Conservation (phyloP, 2,797 vertebrate genomes). For the Takifugu ocellatus region DNA sequence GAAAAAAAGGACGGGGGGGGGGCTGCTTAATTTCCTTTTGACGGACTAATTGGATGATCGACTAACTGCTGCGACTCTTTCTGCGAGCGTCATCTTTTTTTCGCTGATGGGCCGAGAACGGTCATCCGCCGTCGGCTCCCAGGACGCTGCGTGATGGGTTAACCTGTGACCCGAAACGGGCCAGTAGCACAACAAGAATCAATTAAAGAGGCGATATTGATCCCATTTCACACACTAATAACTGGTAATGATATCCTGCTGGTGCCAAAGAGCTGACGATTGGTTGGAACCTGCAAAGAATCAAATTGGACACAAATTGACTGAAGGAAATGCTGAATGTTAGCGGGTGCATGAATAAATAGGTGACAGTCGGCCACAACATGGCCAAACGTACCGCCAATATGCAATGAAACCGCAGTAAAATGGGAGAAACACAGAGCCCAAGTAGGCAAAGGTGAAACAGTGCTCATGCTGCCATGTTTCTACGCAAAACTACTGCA, state of each 20-base stretch:
- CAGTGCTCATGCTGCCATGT: background rate
- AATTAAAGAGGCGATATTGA: background rate
- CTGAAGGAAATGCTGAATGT: no score
- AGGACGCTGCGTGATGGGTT: slow-evolving; percentile 1
- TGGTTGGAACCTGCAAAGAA: no score
- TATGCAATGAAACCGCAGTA: no score
- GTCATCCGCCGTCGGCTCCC: background rate
- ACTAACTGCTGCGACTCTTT: background rate
- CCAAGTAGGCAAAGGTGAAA: background rate
- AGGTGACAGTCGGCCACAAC: no score
- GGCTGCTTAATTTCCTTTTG: background rate
- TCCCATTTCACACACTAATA: background rate
- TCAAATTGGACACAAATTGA: no score
- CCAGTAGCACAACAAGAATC: slow-evolving; percentile 1
- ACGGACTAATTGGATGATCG: background rate
- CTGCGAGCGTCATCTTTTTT: background rate
- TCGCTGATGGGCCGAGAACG: background rate
- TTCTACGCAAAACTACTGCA: slow-evolving; percentile 9
- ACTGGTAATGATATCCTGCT: no score
- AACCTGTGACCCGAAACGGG: background rate
- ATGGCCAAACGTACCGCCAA: no score
- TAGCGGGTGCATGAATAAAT: no score
- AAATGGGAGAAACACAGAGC: no score
- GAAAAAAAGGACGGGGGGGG: no score
- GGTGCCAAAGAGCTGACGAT: no score